A percentile compares a stretch with the other conserved stretches of the same genome.
Conservation (phyloP, 2,888 invertebrate genomes). For the Netelia melanura region DNA sequence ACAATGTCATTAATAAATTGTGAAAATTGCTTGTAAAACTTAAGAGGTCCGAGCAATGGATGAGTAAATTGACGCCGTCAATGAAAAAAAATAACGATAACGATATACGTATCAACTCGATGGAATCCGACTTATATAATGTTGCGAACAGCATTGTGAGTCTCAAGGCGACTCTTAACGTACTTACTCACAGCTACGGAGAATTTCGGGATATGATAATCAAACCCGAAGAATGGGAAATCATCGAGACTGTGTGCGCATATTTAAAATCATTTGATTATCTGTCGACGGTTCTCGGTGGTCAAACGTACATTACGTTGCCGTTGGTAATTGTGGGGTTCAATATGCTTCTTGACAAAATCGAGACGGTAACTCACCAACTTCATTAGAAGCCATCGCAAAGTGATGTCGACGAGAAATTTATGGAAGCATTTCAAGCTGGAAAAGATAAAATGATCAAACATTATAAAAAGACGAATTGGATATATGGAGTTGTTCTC, state of each 20-base stretch:
- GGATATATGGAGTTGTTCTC: conserved; percentile 68
- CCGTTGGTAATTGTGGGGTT: conserved; percentile 44
- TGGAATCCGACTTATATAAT: conserved; percentile 50
- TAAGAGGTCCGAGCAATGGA: conserved; percentile 24
- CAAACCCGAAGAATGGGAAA: conserved; percentile 43
- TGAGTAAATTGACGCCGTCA: conserved; percentile 12
- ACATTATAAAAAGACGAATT: conserved; percentile 65
- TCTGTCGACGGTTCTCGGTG: conserved; percentile 51
- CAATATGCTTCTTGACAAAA: conserved; percentile 54
- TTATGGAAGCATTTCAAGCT: conserved; percentile 44
- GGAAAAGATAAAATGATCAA: conserved; percentile 49
- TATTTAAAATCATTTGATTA: conserved; percentile 49
- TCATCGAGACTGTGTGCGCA: conserved; percentile 30
- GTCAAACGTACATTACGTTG: conserved; percentile 52
- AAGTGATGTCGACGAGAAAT: conserved; percentile 38
- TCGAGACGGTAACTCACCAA: conserved; percentile 27
- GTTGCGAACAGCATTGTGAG: conserved; percentile 49
- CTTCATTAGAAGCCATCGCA: conserved; percentile 34
- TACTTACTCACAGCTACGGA: conserved; percentile 27
- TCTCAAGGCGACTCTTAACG: conserved; percentile 47
- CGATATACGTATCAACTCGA: conserved; percentile 39
- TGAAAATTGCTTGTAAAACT: conserved; percentile 20
- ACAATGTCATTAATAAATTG: conserved; percentile 3
- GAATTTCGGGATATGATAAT: conserved; percentile 39
- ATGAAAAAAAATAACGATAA: conserved; percentile 20